Percentiles rank a stretch among this genome's conserved stretches.
Evolutionary conservation across 35 echinoderm and acorn worm species (phyloP).

Genomic region (Hemicentrotus pulcherrimus): DNA sequence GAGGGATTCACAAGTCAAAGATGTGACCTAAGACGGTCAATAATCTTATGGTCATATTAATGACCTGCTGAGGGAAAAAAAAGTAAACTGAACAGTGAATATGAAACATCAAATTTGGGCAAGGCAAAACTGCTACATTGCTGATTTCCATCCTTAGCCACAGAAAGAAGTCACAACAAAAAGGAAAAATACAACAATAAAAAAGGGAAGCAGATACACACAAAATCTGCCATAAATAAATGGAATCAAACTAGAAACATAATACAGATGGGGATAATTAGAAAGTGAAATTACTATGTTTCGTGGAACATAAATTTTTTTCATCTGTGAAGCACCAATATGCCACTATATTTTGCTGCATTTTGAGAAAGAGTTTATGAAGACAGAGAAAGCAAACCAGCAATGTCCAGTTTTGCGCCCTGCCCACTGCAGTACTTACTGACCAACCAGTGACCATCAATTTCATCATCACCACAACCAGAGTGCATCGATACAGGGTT

Average conservation of each 20-base stretch:
- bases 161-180: not conserved
- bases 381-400: not conserved
- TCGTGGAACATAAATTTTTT: not conserved
- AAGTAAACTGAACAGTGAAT: not conserved
- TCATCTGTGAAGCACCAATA: not conserved
- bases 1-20: not conserved
- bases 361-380: not conserved
- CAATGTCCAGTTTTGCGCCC: not conserved
- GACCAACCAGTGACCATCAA: slow-evolving; percentile 22
- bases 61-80: not conserved
- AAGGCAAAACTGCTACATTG: not conserved
- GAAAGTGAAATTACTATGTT: not conserved
- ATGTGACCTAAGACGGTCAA: not conserved
- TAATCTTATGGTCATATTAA: not conserved
- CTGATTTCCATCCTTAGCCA: not conserved
- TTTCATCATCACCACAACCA: not conserved
- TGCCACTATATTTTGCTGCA: not conserved
- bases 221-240: not conserved
- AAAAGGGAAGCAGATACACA: too few species aligned
- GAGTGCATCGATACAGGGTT: not conserved
- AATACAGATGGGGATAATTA: too few species aligned
- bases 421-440: slow-evolving; percentile 29
- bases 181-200: too few species aligned
- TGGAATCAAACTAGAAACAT: not conserved
- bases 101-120: not conserved